Evolutionary conservation across 2,888 invertebrate species (phyloP).

Genomic region (Eristalis arbustorum): DNA sequence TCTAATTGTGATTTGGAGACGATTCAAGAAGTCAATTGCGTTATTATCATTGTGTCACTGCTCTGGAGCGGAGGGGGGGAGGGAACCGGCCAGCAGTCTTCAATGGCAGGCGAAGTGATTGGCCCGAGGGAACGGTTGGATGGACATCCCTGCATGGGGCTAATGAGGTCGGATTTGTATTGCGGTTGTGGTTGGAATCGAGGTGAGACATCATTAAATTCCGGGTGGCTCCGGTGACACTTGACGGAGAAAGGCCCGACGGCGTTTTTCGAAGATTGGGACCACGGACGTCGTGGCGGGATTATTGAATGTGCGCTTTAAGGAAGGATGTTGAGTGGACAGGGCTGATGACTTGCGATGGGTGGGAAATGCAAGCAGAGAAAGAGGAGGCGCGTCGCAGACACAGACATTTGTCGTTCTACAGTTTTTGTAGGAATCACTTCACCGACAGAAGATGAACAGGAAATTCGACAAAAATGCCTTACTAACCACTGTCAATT

Average conservation of each 20-base stretch:
- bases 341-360: neutral
- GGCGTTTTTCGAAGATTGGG: neutral
- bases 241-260: neutral
- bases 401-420: too few species aligned
- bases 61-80: neutral
- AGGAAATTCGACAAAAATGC: too few species aligned
- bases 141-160: conserved; percentile 23
- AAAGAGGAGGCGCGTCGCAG: neutral
- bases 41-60: conserved; percentile 29
- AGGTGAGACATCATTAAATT: conserved; percentile 15
- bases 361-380: neutral
- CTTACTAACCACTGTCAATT: too few species aligned
- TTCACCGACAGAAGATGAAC: too few species aligned
- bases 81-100: neutral
- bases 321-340: neutral
- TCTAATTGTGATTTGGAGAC: conserved; percentile 64
- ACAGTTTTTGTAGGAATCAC: too few species aligned
- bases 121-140: conserved; percentile 16
- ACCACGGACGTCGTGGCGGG: neutral
- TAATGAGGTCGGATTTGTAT: conserved; percentile 46
- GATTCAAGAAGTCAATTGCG: conserved; percentile 62
- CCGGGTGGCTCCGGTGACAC: neutral
- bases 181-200: neutral
- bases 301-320: neutral
- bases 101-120: conserved; percentile 19